Base-by-base conservation (phyloP, 2,888 invertebrate species). In the Ectobius pallidus region DNA sequence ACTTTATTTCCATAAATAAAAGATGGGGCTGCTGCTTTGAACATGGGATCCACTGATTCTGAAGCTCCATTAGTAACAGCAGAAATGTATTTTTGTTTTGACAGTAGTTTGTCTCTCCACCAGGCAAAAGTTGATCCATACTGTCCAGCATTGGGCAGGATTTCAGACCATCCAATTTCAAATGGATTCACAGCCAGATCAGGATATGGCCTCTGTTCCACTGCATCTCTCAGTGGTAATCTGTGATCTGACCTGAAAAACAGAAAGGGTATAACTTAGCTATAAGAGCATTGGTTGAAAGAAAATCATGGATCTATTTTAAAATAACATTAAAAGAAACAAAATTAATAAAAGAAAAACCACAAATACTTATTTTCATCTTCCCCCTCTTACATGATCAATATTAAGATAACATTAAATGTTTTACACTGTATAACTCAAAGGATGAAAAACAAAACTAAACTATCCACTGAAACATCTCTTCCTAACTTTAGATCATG, bases 221-320 rank as follows among this genome's bases (percentile, higher is more conserved):
- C 92, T 0, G 92, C 90, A 80, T 92, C 91, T 78, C 92, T 85
- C 55, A 92, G 81, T 1, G 91, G 91, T 69, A 90, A 76, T 73
- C 90, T 83, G 18, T 65, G 65, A 46, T 65, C 65, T 44, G 65
- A 65, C n/a, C 65, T 65, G 25, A 65, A 6, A 14, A 16, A 58
- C n/a, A 4, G n/a, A 46, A 46, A n/a, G 7, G 46, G 7, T 46
- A n/a, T 46, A 46, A n/a, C n/a, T n/a, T n/a, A 46, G n/a, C 46
- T 14, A 14, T 46, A 46, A 46, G 3, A 46, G n/a, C 46, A 46
- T 46, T 46, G 9, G n/a, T 6, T 46, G 46, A 46, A 14, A 46
- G n/a, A 46, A n/a, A 14, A 14, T 4, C 18, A 46, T 46, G 7
- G 46, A 46, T 3, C 11, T n/a, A 46, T 46, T 46, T 46, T 4